A percentile compares a stretch with the other conserved stretches of the same genome.
These are phyloP conservation scores for Orthosia gothica DNA, from an alignment of 2,888 invertebrate genomes.

Conservation along the genomic window DNA sequence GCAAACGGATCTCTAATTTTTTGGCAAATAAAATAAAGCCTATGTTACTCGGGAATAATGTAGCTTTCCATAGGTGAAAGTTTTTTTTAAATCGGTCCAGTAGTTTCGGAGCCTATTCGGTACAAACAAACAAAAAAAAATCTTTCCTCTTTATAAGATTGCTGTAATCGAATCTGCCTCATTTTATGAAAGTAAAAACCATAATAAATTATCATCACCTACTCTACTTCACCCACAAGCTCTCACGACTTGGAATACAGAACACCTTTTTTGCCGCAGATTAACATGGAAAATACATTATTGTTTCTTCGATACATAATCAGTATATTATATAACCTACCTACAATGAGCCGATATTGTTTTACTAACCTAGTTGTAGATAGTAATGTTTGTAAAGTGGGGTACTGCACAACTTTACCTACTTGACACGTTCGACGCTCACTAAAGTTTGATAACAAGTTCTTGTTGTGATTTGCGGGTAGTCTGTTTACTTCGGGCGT, in stretches of 20 bases:
- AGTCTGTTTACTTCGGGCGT: conserved; percentile 12
- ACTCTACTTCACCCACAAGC: conserved; percentile 37
- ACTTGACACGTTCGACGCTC: conserved; percentile 22
- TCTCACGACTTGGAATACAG: conserved; percentile 42
- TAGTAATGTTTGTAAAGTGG: conserved; percentile 27
- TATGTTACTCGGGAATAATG: too few relatives aligned
- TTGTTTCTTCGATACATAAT: conserved; percentile 51
- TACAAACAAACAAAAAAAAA: too few relatives aligned
- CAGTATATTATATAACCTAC: conserved; percentile 22
- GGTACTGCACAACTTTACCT: conserved; percentile 6
- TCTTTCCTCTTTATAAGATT: background rate
- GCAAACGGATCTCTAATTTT: too few relatives aligned
- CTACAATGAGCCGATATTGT: conserved; percentile 24
- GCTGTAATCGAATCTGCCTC: background rate
- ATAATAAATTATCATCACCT: conserved; percentile 27
- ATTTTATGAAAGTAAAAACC: background rate
- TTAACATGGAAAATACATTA: conserved; percentile 47
- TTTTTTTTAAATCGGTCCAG: too few relatives aligned
- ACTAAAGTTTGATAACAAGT: conserved; percentile 51
- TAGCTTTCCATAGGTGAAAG: too few relatives aligned
- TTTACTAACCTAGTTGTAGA: conserved; percentile 51
- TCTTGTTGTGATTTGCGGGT: conserved; percentile 34
- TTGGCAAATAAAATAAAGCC: too few relatives aligned
- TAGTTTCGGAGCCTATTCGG: too few relatives aligned
- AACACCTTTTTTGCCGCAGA: conserved; percentile 32